Base-by-base conservation (phyloP, 2,797 vertebrate species). In the Parambassis ranga region DNA sequence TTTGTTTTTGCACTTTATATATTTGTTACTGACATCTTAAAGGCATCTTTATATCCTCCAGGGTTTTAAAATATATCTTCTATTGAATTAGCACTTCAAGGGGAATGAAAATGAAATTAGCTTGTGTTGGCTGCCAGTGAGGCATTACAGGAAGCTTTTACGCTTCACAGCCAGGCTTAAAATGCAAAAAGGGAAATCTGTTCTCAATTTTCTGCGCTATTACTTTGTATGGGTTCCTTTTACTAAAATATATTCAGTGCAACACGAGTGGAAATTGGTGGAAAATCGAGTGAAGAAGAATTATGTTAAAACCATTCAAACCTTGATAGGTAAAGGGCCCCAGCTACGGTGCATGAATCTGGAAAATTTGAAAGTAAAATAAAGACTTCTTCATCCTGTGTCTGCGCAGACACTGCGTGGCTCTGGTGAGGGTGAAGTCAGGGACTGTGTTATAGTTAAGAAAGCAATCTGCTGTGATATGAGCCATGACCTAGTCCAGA, bases 161-260 rank as follows among this genome's bases (percentile, higher is more conserved):
- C 4, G 24, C 48, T 69, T 60, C 52, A 57, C 22, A 18, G 56
- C 67, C 70, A 76, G 71, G 58, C 59, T 70, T 23, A 44, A 53
- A 70, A 77, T 55, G 19, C 60, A 75, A 76, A 66, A 55, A 44
- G 44, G 44, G 38, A 85, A 82, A 77, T 73, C 62, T 83, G 77
- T 65, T 48, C 59, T 65, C 51, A 78, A 82, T 88, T 86, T 89
- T 85, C 76, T 83, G 69, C 76, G 66, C 51, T 33, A 48, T 64
- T 73, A 38, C 56, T 69, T 79, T 65, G 42, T 23, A 13, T 74
- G 55, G 55, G 79, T 82, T 75, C 22, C 26, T 30, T 63, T 75
- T 55, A 65, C 41, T 22, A 15, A 59, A 75, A 76, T 55, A 10
- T 51, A 52, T 76, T 68, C 13, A 28, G 6, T 24, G 31, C 64